Base-by-base conservation (phyloP, 2,797 vertebrate genomes). In the Ptychobarbus kaznakovi region DNA sequence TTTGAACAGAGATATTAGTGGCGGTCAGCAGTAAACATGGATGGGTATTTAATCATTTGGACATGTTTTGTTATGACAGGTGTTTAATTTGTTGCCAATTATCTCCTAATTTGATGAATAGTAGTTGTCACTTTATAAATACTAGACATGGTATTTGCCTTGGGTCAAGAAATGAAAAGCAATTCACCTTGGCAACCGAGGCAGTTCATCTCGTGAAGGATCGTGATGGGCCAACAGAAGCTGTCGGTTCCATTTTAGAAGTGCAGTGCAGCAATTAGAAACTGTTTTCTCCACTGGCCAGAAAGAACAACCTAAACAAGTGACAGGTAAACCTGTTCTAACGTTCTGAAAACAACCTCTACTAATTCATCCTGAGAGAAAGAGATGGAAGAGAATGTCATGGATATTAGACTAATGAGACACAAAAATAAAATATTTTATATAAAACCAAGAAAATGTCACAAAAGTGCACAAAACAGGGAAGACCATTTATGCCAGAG, bases 221-320 rank as follows among this genome's bases (percentile, higher is more conserved):
- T 18, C 3, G n/a, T 42, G 63, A 68, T 56, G 42, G 32, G 46
- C 63, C 20, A 53, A 38, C 20, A 69, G 32, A 84, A 28, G 25
- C 83, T 78, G 83, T 84, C 74, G n/a, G 65, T 16, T 84, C 49
- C 38, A 32, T 46, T 74, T 51, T n/a, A 74, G n/a, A 81, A 42
- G 72, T 42, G 25, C 44, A 68, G 56, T 12, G 15, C 35, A 38
- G 44, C 42, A 83, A 75, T 74, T 82, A 63, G 65, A 82, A 73
- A 82, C 66, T 42, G 44, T 58, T 42, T 77, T 68, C 61, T 76
- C 44, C 46, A 68, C 22, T 28, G 20, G 35, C 63, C 63, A 77
- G 63, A 56, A 70, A 78, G 20, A 51, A 53, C 18, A 40, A 10
- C 18, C 15, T 25, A 49, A 66, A 65, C 35, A 76, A 49, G 20